Base-by-base conservation (phyloP, 2,888 invertebrate species). In the Poecilus cupreus region DNA sequence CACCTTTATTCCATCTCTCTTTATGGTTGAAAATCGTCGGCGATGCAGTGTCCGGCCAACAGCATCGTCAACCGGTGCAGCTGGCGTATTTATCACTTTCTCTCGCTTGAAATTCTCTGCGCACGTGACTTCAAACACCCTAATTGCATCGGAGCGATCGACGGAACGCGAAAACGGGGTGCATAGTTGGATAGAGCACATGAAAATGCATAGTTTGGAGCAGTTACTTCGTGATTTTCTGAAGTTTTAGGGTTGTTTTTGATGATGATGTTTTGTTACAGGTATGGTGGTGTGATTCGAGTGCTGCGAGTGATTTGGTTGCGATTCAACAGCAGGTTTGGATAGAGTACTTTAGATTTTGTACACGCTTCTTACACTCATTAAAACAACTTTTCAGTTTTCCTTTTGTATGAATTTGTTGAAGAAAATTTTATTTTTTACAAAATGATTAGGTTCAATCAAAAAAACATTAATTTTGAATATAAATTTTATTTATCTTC, bases 71-170 rank as follows among this genome's bases (percentile, higher is more conserved):
- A 18, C 37, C 18, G 39, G n/a, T 77, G 64, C 78, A 78, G 64
- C 78, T 78, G 78, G 43, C 57, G 78, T 64, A 46, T 64, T 78
- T 78, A 64, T 64, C 78, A 79, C 79, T 79, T 79, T 79, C 79
- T 79, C 79, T 68, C 32, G 26, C 26, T 51, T 26, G 77, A 37
- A 79, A 79, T 79, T 68, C 51, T 49, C 49, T 5, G 51, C 68
- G 43, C 79, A 79, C 49, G 68, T 79, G 79, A 16, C 43, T 49
- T 49, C 54, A 79, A 79, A 79, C 32, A 32, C 37, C 24, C 37
- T 79, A 79, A 79, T 79, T 68, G 32, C 51, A 49, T 20, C 46
- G 32, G 16, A 32, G 13, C 37, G 24, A 18, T 20, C 2, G 32
- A 10, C 43, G 13, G 13, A 18, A 64, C 18, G 18, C 32, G 18